A percentile compares a stretch with the other conserved stretches of the same genome.
Conservation (phyloP, 2,888 invertebrate genomes). For the Pharmacophagus antenor region DNA sequence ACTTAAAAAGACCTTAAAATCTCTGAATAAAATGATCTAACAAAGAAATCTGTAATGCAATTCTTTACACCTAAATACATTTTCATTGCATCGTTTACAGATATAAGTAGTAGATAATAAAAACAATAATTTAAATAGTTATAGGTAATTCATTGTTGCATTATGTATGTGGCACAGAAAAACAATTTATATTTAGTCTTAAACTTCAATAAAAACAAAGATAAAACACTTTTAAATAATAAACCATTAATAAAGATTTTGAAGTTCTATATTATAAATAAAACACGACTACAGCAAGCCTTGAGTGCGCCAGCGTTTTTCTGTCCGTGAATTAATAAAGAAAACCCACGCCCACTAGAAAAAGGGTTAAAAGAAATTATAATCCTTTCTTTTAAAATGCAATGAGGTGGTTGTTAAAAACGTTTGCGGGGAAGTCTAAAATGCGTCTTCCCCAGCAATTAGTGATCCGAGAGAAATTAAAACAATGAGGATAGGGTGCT, state of each 20-base stretch:
- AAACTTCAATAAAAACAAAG: neutral
- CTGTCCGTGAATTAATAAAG: conserved; percentile 76
- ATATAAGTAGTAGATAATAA: no score
- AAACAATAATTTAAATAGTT: no score
- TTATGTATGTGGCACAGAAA: neutral
- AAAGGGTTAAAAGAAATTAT: conserved; percentile 69
- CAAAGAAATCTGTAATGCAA: neutral
- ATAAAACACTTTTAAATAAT: neutral
- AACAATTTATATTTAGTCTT: neutral
- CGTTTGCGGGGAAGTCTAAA: conserved; percentile 76
- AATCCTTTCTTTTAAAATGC: conserved; percentile 81
- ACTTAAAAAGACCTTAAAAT: no score
- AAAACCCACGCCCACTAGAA: conserved; percentile 52
- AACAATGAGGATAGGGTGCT: conserved; percentile 63
- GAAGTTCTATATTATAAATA: conserved; percentile 20
- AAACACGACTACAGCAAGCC: conserved; percentile 17
- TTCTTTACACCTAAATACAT: neutral
- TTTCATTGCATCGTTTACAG: neutral
- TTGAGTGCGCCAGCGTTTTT: conserved; percentile 49
- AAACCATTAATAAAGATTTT: conserved; percentile 1
- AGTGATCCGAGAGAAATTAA: conserved; percentile 75
- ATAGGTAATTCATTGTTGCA: neutral
- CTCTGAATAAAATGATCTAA: neutral
- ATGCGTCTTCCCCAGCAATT: conserved; percentile 73
- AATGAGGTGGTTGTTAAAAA: conserved; percentile 79